Evolutionary conservation across 2,888 invertebrate genomes (phyloP), one percentile per base, ranked within the genome.

Genomic region (Brachypterus glaber): DNA sequence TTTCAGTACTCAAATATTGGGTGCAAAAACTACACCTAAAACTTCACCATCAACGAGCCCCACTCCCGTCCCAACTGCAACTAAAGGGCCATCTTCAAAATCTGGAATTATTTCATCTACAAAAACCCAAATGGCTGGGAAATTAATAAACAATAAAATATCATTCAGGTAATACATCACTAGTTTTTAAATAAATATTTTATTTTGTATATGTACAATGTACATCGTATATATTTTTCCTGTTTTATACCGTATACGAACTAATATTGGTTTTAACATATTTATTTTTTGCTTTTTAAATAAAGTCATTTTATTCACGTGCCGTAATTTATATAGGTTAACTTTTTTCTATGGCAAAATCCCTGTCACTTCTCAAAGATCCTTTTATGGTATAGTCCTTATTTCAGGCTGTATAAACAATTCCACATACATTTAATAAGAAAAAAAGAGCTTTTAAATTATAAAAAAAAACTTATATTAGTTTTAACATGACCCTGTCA

Each of bases 131-230:
- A 48, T 51, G 27, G 51, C 53, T 12, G 43, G 52, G 17, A 55
- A 57, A 36, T 44, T 53, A 21, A 37, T 54, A 37, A 52, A 52
- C 30, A 58, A 54, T 37, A 60, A 59, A 52, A 54, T 64, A 39
- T 60, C 62, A n/a, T 58, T 64, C 40, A 57, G 58, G 56, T 61
- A 51, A n/a, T n/a, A n/a, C n/a, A n/a, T n/a, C n/a, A n/a, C n/a
- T n/a, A n/a, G n/a, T n/a, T n/a, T n/a, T n/a, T n/a, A n/a, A n/a
- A n/a, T n/a, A n/a, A n/a, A n/a, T n/a, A n/a, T n/a, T n/a, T n/a
- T n/a, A n/a, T n/a, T n/a, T n/a, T n/a, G n/a, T n/a, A 50, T 48
- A 51, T 12, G 14, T 24, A 13, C 11, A 33, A 29, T 11, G 11
- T 17, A n/a, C 9, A 18, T 30, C 35, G 35, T 12, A 35, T 17